Evolutionary conservation across 2,888 invertebrate genomes (phyloP).

Genomic region (Lithophane ornitopus): DNA sequence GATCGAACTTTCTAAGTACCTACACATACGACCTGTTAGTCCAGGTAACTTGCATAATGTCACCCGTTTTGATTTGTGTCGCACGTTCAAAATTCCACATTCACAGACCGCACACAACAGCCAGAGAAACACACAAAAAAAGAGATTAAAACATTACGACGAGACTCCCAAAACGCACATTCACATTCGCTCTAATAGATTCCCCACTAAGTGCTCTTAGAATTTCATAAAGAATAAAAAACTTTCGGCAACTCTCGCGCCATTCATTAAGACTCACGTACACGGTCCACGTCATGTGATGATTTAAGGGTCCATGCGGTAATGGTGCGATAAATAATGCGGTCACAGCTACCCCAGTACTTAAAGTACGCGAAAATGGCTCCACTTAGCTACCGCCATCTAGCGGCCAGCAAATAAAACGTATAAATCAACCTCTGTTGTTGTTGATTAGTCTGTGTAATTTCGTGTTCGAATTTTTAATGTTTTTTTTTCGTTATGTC

Average conservation of each 20-base stretch:
- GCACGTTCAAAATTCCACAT: conserved; percentile 3
- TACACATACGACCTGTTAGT: too few species aligned
- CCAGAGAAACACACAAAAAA: not conserved
- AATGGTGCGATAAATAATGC: conserved; percentile 91
- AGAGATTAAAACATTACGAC: conserved; percentile 48
- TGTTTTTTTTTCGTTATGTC: not conserved
- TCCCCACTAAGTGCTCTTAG: conserved; percentile 87
- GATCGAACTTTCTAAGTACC: not conserved
- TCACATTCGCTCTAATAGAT: conserved; percentile 84
- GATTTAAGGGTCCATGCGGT: conserved; percentile 89
- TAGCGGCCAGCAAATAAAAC: conserved; percentile 78
- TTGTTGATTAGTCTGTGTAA: conserved; percentile 75
- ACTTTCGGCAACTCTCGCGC: conserved; percentile 82
- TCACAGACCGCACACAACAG: conserved; percentile 3
- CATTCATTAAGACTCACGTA: conserved; percentile 89
- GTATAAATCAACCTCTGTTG: conserved; percentile 77
- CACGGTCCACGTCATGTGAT: conserved; percentile 86
- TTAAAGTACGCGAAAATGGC: conserved; percentile 85
- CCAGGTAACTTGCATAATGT: too few species aligned
- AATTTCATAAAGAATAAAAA: conserved; percentile 87
- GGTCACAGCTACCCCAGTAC: conserved; percentile 80
- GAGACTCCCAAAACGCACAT: conserved; percentile 69
- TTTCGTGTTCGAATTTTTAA: conserved; percentile 60
- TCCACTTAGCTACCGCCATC: conserved; percentile 86
- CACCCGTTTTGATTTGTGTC: not conserved